Evolutionary conservation across 2,888 invertebrate genomes (phyloP).

Genomic region (Drosophila lutescens): DNA sequence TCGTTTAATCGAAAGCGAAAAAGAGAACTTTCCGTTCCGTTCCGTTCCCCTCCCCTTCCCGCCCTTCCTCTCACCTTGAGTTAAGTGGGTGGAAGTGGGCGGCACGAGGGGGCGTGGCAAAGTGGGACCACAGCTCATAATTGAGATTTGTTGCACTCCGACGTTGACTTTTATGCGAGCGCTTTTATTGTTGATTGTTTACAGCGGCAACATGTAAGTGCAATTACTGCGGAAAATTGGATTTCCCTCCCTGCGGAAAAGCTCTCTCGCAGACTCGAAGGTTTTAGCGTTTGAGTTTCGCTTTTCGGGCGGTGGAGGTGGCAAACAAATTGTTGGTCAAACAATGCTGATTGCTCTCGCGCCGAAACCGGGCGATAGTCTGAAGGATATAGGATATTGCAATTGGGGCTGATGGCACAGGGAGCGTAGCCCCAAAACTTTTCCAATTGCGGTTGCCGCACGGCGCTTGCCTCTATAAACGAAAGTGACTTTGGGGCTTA

Average conservation of each 20-base stretch:
- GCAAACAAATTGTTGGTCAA: conserved; percentile 41
- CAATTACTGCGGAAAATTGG: conserved; percentile 75
- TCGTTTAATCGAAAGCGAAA: conserved; percentile 76
- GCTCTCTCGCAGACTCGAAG: conserved; percentile 5
- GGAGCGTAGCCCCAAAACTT: conserved; percentile 47
- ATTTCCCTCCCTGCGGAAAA: conserved; percentile 51
- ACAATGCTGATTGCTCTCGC: conserved; percentile 42
- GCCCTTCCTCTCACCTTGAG: conserved; percentile 37
- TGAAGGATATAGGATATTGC: conserved; percentile 4
- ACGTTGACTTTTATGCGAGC: conserved; percentile 70
- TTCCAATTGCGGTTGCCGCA: conserved; percentile 60
- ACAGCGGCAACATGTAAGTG: conserved; percentile 71
- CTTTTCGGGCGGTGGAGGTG: conserved; percentile 2
- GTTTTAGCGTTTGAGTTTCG: conserved; percentile 15
- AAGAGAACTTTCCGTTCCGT: conserved; percentile 22
- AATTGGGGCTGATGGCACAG: neutral
- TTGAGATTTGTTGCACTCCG: conserved; percentile 75
- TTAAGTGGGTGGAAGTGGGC: conserved; percentile 19
- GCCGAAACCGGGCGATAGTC: neutral
- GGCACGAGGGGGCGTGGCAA: conserved; percentile 9
- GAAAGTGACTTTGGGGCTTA: conserved; percentile 78
- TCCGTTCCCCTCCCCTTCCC: too few species aligned
- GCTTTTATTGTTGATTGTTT: conserved; percentile 71
- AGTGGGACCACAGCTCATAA: conserved; percentile 57
- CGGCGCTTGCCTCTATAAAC: conserved; percentile 52